Percentiles rank a stretch among this genome's conserved stretches.
phyloP scores from a whole-genome alignment of 2,888 invertebrate genomes.

The Leucoptera coffeella region DNA sequence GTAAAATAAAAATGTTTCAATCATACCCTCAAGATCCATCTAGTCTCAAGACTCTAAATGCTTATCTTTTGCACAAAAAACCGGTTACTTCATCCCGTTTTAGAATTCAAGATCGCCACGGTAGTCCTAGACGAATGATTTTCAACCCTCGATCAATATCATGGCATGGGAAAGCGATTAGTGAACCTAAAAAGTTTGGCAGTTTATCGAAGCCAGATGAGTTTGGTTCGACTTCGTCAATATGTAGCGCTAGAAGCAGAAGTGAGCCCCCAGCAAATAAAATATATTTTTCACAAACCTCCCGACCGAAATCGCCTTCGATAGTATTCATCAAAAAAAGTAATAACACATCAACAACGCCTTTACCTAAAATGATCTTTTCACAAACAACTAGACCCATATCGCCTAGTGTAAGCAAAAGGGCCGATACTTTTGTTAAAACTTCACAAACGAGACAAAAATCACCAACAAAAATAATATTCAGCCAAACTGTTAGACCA shows the following conservation, averaged over 20 bases:
- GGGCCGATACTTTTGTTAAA: constrained; percentile 9
- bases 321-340: constrained; percentile 29
- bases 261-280: constrained; percentile 59
- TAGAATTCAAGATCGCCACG: constrained; percentile 55
- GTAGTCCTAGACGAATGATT: constrained; percentile 36
- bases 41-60: constrained; percentile 56
- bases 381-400: constrained; percentile 27
- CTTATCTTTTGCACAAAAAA: constrained; percentile 61
- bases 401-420: constrained; percentile 22
- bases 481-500: constrained; percentile 31
- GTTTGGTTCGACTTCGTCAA: constrained; percentile 37
- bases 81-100: constrained; percentile 70
- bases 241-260: constrained; percentile 50
- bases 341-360: constrained; percentile 11
- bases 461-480: constrained; percentile 22
- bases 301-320: constrained; percentile 34
- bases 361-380: constrained; percentile 24
- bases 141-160: constrained; percentile 53
- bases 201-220: constrained; percentile 31
- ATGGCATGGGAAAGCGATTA: constrained; percentile 54
- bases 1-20: constrained; percentile 65
- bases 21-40: constrained; percentile 31
- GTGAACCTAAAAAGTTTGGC: constrained; percentile 41
- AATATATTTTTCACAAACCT: constrained; percentile 44
- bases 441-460: constrained; percentile 11